Evolutionary conservation across 2,113 vertebrate species (phyloP), one percentile per base, ranked within the genome.

Genomic region (Brachyistius frenatus): DNA sequence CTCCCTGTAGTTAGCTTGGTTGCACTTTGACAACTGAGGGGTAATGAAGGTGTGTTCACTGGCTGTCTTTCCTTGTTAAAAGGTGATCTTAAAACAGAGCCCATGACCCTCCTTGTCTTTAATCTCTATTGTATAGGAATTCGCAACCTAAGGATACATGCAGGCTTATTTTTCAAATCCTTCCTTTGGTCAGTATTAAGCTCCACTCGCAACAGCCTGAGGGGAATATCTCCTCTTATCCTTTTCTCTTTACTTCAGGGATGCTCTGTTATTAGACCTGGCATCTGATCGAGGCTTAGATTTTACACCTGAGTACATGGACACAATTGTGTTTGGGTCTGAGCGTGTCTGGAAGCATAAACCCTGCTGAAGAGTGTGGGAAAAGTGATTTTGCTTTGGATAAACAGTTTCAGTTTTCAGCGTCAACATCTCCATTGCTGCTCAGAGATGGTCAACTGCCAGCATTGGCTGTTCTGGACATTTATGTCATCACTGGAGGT

Each of bases 61-160:
- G 55, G 23, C 72, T 36, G 65, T 58, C 35, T 73, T 41, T 66
- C 50, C 70, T 76, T 73, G 76, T 84, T 84, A 84, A 88, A 85
- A 86, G 82, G 77, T 87, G 86, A 92, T 85, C 83, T 80, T 86
- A 88, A 89, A 85, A 62, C 62, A 44, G 23, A 76, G 85, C 82
- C 75, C 37, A 84, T 82, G 86, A 83, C 77, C 74, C 79, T 88
- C 73, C 66, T 83, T 5, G 4, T 37, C 39, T 70, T 80, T 91
- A 88, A 88, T 92, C 89, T 90, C 86, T 66, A 84, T 91, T 92
- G 87, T 87, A 63, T 76, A 73, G 88, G 87, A 93, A 93, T 93
- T 89, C 83, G 78, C 80, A 74, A 86, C 93, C 92, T 67, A 46
- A 81, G 92, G 93, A 91, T 86, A 90, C 89, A 84, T 67, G 80